A percentile compares a stretch with the other conserved stretches of the same genome.
These are phyloP conservation scores for Amphipoea oculea DNA, from an alignment of 2,888 invertebrate genomes.

Conservation along the genomic window DNA sequence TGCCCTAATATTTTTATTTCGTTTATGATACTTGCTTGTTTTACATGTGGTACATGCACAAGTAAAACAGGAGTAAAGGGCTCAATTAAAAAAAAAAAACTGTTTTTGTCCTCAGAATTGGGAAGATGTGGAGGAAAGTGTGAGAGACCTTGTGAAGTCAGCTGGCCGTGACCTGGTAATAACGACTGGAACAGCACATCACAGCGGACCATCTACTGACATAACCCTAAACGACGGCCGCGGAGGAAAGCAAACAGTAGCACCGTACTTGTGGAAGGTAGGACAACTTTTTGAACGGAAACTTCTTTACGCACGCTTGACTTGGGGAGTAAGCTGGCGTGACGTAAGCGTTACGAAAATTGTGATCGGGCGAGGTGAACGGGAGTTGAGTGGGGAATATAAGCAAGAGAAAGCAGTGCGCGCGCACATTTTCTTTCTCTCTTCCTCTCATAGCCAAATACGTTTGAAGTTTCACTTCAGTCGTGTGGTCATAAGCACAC, in stretches of 20 bases:
- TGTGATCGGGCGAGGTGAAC: too few species aligned
- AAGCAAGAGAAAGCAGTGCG: too few species aligned
- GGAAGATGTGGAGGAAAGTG: conserved; percentile 74
- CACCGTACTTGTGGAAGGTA: conserved; percentile 81
- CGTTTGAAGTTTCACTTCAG: too few species aligned
- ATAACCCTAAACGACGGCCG: conserved; percentile 51
- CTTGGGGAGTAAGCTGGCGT: too few species aligned
- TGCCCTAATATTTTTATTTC: neutral
- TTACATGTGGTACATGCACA: neutral
- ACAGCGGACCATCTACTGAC: neutral
- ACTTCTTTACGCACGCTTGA: too few species aligned
- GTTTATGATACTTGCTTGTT: neutral
- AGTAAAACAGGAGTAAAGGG: neutral
- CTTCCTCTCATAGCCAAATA: too few species aligned
- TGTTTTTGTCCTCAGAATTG: conserved; percentile 73
- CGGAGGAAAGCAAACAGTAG: conserved; percentile 62
- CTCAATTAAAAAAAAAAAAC: neutral
- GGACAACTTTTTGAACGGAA: neutral
- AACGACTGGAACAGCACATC: conserved; percentile 72
- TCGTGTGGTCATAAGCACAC: too few species aligned
- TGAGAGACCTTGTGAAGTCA: conserved; percentile 69
- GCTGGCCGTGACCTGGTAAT: conserved; percentile 64
- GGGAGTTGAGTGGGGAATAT: too few species aligned
- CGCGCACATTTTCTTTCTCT: too few species aligned
- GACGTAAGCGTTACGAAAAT: too few species aligned